Conservation (phyloP, 2,888 invertebrate species). For the Antitype chi region DNA sequence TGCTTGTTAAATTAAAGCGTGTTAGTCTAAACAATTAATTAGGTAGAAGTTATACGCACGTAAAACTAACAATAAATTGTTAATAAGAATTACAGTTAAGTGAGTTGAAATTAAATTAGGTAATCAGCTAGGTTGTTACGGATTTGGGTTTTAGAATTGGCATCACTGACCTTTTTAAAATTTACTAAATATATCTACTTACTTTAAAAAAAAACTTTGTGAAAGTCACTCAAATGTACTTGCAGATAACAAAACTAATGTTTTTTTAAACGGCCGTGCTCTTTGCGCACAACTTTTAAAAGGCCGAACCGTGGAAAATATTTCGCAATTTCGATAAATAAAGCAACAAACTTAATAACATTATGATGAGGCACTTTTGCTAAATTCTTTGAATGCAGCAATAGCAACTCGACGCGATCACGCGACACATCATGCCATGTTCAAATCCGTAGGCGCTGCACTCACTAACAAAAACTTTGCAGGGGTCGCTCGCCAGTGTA, state of each 20-base stretch:
- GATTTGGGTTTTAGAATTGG: neutral
- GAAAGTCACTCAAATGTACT: neutral
- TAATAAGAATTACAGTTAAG: neutral
- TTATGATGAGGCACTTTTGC: neutral
- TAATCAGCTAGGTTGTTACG: neutral
- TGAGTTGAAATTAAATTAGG: neutral
- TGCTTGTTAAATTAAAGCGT: constrained; percentile 4
- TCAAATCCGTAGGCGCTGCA: constrained; percentile 14
- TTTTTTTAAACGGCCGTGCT: no score
- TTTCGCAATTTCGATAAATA: neutral
- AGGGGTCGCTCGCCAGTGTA: neutral
- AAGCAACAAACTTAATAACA: neutral
- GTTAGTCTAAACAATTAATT: neutral
- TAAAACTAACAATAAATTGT: neutral
- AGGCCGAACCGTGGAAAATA: neutral
- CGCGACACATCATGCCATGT: neutral
- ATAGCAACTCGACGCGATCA: constrained; percentile 1
- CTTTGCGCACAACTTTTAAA: neutral
- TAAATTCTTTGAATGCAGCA: neutral
- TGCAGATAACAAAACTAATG: neutral
- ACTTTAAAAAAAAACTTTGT: neutral
- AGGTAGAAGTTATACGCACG: constrained; percentile 2
- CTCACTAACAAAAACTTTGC: neutral
- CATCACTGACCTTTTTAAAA: neutral
- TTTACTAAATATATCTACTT: no score